These are phyloP conservation scores for Menidia menidia DNA, from an alignment of 2,797 vertebrate species.

Conservation along the genomic window DNA sequence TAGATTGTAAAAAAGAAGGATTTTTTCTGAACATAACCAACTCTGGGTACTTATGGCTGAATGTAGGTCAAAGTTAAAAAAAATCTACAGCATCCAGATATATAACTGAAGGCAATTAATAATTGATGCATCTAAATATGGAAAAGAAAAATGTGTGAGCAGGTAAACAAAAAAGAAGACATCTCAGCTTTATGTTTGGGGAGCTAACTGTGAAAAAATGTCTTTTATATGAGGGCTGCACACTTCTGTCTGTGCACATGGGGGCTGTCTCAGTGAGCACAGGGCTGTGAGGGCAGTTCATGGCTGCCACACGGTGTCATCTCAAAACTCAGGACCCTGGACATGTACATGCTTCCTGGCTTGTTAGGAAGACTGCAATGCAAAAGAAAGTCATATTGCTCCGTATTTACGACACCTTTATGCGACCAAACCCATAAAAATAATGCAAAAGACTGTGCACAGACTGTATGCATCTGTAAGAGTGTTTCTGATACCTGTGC, in stretches of 20 bases:
- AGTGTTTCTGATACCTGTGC: conserved; percentile 24
- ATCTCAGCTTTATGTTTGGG: neutral
- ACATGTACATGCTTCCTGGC: neutral
- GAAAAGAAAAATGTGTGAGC: conserved; percentile 1
- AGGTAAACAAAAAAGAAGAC: neutral
- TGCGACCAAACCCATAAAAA: too few species aligned
- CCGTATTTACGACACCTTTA: too few species aligned
- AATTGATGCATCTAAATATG: conserved; percentile 8
- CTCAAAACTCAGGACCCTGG: neutral
- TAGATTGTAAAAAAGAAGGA: too few species aligned
- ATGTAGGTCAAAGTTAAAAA: conserved; percentile 33
- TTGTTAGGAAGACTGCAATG: neutral
- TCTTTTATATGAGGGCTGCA: neutral
- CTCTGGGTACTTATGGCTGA: neutral
- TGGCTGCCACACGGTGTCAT: neutral
- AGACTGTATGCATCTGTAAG: conserved; percentile 13
- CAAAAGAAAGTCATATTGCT: conserved; percentile 30
- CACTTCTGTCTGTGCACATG: neutral
- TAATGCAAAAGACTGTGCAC: too few species aligned
- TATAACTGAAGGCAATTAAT: conserved; percentile 22
- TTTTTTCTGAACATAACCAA: too few species aligned
- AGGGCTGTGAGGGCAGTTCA: neutral
- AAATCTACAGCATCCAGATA: conserved; percentile 15
- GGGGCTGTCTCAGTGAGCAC: neutral
- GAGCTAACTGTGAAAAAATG: neutral